phyloP scores from a whole-genome alignment of 2,797 vertebrate species.

The Microcaecilia unicolor region DNA sequence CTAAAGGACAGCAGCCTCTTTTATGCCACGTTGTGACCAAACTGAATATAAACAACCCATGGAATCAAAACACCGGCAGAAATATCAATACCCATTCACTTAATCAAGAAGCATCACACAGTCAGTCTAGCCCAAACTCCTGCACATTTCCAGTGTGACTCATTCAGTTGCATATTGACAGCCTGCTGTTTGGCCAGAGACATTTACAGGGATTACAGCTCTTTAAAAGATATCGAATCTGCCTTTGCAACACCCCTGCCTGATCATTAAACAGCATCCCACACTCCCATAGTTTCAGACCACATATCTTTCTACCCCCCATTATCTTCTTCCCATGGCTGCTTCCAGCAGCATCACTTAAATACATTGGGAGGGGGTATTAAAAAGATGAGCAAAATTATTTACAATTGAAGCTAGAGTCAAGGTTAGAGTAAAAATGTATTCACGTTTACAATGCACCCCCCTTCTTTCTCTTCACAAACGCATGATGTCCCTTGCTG shows the following conservation, averaged over 20 bases:
- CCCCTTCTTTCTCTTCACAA: not conserved
- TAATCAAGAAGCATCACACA: conserved; percentile 40
- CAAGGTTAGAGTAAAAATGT: too few species aligned
- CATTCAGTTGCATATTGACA: not conserved
- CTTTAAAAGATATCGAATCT: not conserved
- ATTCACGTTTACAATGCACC: too few species aligned
- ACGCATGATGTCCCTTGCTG: conserved; percentile 8
- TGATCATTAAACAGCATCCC: too few species aligned
- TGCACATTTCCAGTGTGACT: not conserved
- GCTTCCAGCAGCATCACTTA: too few species aligned
- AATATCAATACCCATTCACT: conserved; percentile 59
- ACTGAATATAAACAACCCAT: conserved; percentile 50
- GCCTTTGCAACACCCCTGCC: not conserved
- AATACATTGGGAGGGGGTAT: too few species aligned
- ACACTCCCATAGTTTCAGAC: too few species aligned
- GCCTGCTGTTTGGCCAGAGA: not conserved
- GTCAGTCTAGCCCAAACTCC: not conserved
- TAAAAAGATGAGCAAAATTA: too few species aligned
- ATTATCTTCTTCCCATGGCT: too few species aligned
- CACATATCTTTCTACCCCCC: too few species aligned
- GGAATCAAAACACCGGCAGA: conserved; percentile 55
- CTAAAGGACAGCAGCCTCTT: conserved; percentile 44
- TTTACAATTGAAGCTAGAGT: too few species aligned
- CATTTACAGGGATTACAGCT: not conserved
- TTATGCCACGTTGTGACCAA: conserved; percentile 63